Percentiles rank a stretch among this genome's conserved stretches.
These are phyloP conservation scores for Tragulus kanchil DNA, from an alignment of 2,113 vertebrate genomes.

Conservation along the genomic window DNA sequence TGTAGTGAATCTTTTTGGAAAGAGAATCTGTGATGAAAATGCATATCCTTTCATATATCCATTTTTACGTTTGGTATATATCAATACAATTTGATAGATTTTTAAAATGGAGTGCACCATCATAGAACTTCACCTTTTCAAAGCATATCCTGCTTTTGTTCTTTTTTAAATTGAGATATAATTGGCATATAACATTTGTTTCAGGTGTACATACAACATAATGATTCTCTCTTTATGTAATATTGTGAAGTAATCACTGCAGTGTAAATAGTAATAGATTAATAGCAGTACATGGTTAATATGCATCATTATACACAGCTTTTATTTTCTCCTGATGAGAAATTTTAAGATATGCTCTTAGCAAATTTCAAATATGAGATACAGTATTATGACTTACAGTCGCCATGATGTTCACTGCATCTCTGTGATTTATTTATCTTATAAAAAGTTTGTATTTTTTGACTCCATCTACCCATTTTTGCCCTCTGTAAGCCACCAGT, in stretches of 20 bases:
- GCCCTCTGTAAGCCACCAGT: neutral
- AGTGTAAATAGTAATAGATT: neutral
- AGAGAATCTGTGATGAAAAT: neutral
- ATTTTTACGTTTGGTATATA: neutral
- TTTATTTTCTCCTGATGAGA: neutral
- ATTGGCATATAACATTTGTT: neutral
- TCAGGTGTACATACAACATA: neutral
- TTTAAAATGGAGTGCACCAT: neutral
- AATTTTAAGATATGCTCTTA: neutral
- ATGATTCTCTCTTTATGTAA: neutral
- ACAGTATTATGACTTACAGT: neutral
- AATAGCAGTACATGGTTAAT: neutral
- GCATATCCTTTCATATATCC: neutral
- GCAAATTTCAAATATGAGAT: neutral
- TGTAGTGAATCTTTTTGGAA: no score
- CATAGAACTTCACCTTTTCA: neutral
- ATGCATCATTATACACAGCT: neutral
- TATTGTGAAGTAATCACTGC: neutral
- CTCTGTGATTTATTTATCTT: neutral
- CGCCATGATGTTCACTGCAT: fast-evolving
- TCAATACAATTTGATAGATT: neutral
- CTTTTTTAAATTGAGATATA: neutral
- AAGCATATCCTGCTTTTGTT: neutral
- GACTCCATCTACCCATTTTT: neutral
- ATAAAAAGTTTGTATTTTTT: neutral